Evolutionary conservation across 2,113 vertebrate genomes (phyloP).

Genomic region (Melanocharis versteri): DNA sequence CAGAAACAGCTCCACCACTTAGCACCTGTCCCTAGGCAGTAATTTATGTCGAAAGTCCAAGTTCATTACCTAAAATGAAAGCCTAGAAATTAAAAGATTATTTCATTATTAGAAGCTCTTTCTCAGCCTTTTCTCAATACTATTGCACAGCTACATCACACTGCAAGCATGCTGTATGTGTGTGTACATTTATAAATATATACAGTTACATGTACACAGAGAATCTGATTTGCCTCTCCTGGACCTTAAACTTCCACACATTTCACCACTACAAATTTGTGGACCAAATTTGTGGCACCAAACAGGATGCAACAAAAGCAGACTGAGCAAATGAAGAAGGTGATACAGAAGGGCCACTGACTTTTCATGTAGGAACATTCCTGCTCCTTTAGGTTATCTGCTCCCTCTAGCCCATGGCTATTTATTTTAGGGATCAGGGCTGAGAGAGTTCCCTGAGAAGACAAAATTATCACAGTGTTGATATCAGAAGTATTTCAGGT

Average conservation of each 20-base stretch:
- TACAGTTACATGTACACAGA: not conserved
- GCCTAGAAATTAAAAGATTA: not conserved
- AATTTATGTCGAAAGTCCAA: not conserved
- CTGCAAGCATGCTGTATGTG: fast-evolving
- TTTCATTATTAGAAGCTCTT: not conserved
- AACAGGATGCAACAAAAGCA: not conserved
- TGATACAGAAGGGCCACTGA: not conserved
- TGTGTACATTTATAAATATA: not conserved
- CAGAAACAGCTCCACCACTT: not conserved
- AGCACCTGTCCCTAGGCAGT: not conserved
- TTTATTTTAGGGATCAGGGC: not conserved
- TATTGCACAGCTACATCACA: not conserved
- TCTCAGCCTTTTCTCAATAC: not conserved
- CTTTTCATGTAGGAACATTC: not conserved
- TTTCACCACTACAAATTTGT: not conserved
- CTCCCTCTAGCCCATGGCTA: not conserved
- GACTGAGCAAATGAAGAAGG: not conserved
- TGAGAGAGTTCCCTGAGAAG: not conserved
- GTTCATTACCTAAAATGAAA: not conserved
- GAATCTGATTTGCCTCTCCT: not conserved
- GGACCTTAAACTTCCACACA: not conserved
- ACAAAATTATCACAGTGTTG: not conserved
- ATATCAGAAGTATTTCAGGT: not conserved
- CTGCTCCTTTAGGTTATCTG: not conserved
- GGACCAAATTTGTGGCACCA: not conserved